Base-by-base conservation (phyloP, 2,797 vertebrate species). In the Halcyon badia region DNA sequence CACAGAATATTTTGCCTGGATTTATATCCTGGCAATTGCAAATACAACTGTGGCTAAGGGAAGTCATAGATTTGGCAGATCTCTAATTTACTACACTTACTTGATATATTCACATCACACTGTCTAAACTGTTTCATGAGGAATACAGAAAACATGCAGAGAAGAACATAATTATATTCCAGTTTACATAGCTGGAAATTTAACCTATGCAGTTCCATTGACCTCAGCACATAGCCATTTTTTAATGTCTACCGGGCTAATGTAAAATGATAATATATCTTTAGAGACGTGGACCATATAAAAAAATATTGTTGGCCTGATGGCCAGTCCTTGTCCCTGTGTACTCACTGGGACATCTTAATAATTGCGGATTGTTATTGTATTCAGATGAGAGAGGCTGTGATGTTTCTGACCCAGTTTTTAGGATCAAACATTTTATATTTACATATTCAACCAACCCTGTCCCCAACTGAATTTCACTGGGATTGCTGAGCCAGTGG, bases 181-280 rank as follows among this genome's bases (percentile, higher is more conserved):
- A 35, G 10, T 69, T 92, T 82, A 28, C 11, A 37, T 15, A 31
- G 2, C 7, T 24, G 5, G 9, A 12, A 82, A 61, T 9, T 75
- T 90, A 65, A 60, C 0, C 14, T 54, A n/a, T 1, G 4, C 24
- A 30, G 4, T 31, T 68, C 12, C 16, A 57, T 7, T 65, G 28
- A 42, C 20, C 1, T 42, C 57, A 79, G 14, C 21, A 79, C 0
- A 1, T 49, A 60, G 1, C 1, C 10, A 6, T 54, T 39, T 51
- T 82, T 11, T n/a, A 48, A 33, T 26, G 4, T 39, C 33, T 56
- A 41, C 19, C 6, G 48, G 33, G 16, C 9, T 77, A 25, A 33
- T 25, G 9, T 28, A 64, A 62, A 83, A 70, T 71, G 9, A 8
- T 21, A 61, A 54, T 49, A 21, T 19, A 35, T 44, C 15, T 62